Evolutionary conservation across 2,797 vertebrate genomes (phyloP).

Genomic region (Gallinago solitaria): DNA sequence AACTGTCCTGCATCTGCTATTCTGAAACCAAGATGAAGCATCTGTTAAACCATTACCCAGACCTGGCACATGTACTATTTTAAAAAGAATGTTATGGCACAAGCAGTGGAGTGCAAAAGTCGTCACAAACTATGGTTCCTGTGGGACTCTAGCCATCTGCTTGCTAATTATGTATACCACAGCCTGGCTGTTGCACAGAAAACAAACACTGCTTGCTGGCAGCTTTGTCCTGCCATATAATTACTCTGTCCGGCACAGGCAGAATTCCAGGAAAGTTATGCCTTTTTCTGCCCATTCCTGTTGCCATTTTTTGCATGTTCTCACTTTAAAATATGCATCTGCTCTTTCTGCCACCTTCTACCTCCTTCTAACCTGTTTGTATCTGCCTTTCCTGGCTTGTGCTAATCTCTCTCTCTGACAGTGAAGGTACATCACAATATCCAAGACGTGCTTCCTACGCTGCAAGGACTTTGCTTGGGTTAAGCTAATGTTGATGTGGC

Average conservation of each 20-base stretch:
- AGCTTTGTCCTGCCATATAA: not conserved
- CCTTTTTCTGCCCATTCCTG: not conserved
- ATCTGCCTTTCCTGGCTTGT: not conserved
- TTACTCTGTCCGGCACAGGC: not conserved
- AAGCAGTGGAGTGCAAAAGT: constrained; percentile 31
- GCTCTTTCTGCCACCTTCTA: not conserved
- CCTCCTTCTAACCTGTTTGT: not conserved
- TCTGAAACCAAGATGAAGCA: constrained; percentile 7
- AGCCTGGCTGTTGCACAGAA: constrained; percentile 7
- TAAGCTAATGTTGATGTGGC: not conserved
- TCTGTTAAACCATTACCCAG: constrained; percentile 35
- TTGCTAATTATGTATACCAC: constrained; percentile 15
- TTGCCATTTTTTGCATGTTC: not conserved
- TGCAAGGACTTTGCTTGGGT: not conserved
- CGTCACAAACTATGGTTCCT: not conserved
- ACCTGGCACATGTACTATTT: not conserved
- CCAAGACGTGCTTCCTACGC: fast-evolving
- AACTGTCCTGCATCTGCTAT: not conserved
- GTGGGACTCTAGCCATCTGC: constrained; percentile 36
- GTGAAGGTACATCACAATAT: not conserved
- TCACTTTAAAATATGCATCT: not conserved
- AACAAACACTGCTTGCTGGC: constrained; percentile 37
- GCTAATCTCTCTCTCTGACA: not conserved
- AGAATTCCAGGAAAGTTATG: constrained; percentile 11
- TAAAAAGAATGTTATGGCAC: constrained; percentile 12